phyloP scores from a whole-genome alignment of 2,888 invertebrate species.

The Aquatica leii region DNA sequence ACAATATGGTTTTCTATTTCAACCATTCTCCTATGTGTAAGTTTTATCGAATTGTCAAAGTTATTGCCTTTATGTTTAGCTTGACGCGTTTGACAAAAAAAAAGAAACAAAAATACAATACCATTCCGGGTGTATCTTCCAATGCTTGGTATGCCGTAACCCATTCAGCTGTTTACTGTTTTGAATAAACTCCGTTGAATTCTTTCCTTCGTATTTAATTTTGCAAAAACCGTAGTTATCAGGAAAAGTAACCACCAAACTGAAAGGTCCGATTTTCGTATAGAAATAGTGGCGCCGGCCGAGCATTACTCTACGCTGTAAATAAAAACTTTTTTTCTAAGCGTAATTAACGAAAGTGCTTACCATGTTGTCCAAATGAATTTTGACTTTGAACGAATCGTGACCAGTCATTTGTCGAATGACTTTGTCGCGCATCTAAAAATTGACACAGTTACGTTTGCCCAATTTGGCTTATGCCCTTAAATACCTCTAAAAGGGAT shows the following conservation, averaged over 20 bases:
- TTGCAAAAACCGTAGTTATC: constrained; percentile 78
- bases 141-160: constrained; percentile 62
- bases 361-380: constrained; percentile 89
- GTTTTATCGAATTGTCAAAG: too few species aligned
- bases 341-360: constrained; percentile 47
- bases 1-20: too few species aligned
- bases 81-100: too few species aligned
- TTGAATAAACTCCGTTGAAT: constrained; percentile 55
- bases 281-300: constrained; percentile 83
- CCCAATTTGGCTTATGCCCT: too few species aligned
- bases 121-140: constrained; percentile 91
- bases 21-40: too few species aligned
- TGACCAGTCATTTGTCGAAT: constrained; percentile 63
- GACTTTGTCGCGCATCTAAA: constrained; percentile 59
- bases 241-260: constrained; percentile 85
- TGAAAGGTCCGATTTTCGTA: constrained; percentile 84
- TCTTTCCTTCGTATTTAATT: constrained; percentile 70
- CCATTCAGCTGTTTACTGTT: constrained; percentile 68
- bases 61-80: too few species aligned
- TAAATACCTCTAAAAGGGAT: constrained; percentile 53
- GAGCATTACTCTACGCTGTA: constrained; percentile 83
- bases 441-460: constrained; percentile 21
- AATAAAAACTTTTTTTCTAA: constrained; percentile 26
- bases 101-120: too few species aligned
- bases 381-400: constrained; percentile 77